Conservation (phyloP, 2,797 vertebrate species). For the Melanotaenia maccullochi region DNA sequence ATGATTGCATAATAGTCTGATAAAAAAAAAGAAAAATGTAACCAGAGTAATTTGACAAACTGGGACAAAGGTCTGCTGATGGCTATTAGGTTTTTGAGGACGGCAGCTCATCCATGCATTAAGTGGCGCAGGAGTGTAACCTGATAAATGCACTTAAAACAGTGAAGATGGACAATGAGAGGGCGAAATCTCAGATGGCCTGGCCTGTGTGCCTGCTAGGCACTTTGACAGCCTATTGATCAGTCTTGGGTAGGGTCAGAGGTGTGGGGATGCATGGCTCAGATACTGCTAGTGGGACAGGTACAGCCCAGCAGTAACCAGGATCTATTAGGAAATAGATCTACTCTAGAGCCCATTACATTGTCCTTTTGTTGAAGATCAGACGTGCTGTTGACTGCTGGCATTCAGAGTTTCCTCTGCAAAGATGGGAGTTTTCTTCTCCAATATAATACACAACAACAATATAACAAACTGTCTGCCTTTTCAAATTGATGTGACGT, state of each 20-base stretch:
- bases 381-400: slow-evolving; percentile 44
- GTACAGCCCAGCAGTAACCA: slow-evolving; percentile 54
- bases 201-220: slow-evolving; percentile 65
- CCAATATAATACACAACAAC: slow-evolving; percentile 51
- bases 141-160: slow-evolving; percentile 82
- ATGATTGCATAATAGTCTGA: slow-evolving; percentile 35
- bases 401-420: slow-evolving; percentile 21
- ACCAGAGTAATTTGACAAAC: slow-evolving; percentile 60
- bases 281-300: slow-evolving; percentile 56
- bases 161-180: slow-evolving; percentile 77
- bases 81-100: slow-evolving; percentile 67
- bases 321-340: slow-evolving; percentile 56
- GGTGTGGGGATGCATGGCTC: slow-evolving; percentile 63
- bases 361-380: slow-evolving; percentile 45
- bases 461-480: slow-evolving; percentile 49
- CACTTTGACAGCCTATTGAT: slow-evolving; percentile 81
- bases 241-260: slow-evolving; percentile 69
- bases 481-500: slow-evolving; percentile 69
- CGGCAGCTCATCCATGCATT: slow-evolving; percentile 68
- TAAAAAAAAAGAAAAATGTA: slow-evolving; percentile 48
- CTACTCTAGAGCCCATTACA: slow-evolving; percentile 39
- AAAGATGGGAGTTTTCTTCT: slow-evolving; percentile 32
- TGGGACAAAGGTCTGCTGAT: slow-evolving; percentile 65
- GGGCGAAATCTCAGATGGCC: slow-evolving; percentile 75
- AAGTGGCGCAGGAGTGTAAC: slow-evolving; percentile 70